Conservation (phyloP, 1,140 invertebrate genomes). For the Drosophila fuyamai region DNA sequence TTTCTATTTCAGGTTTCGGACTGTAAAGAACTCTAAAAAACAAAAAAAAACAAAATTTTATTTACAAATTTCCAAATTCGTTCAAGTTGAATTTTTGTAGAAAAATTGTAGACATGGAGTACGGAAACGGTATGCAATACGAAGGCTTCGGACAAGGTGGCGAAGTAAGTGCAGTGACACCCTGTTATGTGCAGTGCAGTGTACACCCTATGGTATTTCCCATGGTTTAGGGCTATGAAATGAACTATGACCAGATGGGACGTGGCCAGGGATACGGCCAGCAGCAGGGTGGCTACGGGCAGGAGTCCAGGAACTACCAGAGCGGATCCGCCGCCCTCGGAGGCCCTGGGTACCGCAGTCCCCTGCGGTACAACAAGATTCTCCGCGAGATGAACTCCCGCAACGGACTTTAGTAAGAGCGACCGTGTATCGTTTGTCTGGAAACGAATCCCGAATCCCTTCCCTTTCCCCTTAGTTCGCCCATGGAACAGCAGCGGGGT, state of each 20-base stretch:
- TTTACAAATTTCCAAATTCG: constrained; percentile 25
- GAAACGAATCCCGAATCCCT: too few relatives aligned
- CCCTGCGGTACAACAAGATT: constrained; percentile 56
- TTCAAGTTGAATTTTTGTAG: not conserved
- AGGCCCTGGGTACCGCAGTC: constrained; percentile 64
- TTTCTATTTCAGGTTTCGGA: constrained; percentile 53
- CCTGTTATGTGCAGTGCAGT: too few relatives aligned
- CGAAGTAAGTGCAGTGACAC: constrained; percentile 23
- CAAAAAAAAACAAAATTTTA: constrained; percentile 36
- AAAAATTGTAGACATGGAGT: constrained; percentile 45
- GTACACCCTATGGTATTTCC: too few relatives aligned
- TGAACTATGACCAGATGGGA: constrained; percentile 25
- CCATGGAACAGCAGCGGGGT: constrained; percentile 47
- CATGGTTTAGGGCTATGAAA: constrained; percentile 28
- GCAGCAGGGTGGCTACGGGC: constrained; percentile 36
- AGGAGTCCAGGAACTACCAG: constrained; percentile 37
- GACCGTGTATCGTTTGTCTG: not conserved
- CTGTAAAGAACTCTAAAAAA: constrained; percentile 34
- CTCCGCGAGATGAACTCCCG: constrained; percentile 69
- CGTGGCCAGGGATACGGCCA: constrained; percentile 18
- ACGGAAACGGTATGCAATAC: constrained; percentile 56
- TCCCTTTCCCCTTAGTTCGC: constrained; percentile 34
- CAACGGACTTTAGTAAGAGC: constrained; percentile 64
- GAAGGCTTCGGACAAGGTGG: constrained; percentile 43
- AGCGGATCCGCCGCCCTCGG: constrained; percentile 49